These are phyloP conservation scores for Glaucomys volans DNA, from an alignment of 2,113 vertebrate species.

Conservation along the genomic window DNA sequence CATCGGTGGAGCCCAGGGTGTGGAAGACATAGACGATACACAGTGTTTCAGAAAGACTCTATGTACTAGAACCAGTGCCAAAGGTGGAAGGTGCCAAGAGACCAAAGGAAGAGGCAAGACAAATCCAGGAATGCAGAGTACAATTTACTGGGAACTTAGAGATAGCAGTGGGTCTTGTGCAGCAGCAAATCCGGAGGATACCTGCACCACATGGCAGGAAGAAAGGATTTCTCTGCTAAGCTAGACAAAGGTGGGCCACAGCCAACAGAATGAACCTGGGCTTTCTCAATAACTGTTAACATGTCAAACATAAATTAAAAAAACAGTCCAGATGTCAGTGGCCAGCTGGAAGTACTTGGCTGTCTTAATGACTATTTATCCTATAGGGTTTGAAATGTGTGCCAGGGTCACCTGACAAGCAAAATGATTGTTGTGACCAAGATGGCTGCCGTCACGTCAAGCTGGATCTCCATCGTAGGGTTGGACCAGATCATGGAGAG, in stretches of 20 bases:
- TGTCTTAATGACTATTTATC: neutral
- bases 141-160: neutral
- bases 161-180: neutral
- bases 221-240: neutral
- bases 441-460: neutral
- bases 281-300: neutral
- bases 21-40: neutral
- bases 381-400: neutral
- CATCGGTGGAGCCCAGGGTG: neutral
- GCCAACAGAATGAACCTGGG: neutral
- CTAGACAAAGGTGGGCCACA: neutral
- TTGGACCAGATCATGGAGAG: neutral
- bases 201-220: neutral
- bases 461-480: neutral
- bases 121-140: neutral
- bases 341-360: neutral
- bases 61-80: neutral
- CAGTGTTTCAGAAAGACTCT: neutral
- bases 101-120: neutral
- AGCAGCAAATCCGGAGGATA: neutral
- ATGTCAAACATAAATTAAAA: neutral
- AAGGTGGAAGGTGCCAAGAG: neutral
- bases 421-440: neutral
- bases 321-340: neutral
- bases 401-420: neutral